Conservation (phyloP, 2,888 invertebrate genomes). For the Meiosimyza decipiens region DNA sequence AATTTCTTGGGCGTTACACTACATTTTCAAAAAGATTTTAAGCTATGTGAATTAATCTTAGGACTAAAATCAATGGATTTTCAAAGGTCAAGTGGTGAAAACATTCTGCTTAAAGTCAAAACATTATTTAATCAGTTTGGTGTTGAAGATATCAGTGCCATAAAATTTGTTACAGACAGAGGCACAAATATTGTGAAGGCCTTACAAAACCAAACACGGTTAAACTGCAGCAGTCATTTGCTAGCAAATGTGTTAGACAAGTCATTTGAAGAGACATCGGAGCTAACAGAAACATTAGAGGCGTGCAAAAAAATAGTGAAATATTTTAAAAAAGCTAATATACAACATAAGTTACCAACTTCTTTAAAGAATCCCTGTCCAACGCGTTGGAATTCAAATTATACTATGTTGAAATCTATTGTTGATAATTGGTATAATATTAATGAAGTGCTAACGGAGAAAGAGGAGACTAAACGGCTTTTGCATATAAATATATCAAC, state of each 20-base stretch:
- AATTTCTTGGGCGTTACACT: slow-evolving; percentile 43
- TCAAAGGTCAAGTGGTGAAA: slow-evolving; percentile 34
- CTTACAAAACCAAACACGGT: slow-evolving; percentile 35
- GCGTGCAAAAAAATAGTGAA: no score
- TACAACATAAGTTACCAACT: no score
- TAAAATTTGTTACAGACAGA: slow-evolving; percentile 38
- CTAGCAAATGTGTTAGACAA: slow-evolving; percentile 29
- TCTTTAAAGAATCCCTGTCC: background rate
- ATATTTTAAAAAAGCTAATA: no score
- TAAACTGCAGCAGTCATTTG: slow-evolving; percentile 39
- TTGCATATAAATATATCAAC: slow-evolving; percentile 32
- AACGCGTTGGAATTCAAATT: slow-evolving; percentile 29
- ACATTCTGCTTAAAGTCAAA: slow-evolving; percentile 36
- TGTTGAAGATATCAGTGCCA: slow-evolving; percentile 35
- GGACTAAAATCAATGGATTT: slow-evolving; percentile 45
- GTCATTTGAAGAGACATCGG: no score
- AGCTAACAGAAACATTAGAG: no score
- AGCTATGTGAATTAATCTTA: slow-evolving; percentile 38
- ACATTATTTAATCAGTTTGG: slow-evolving; percentile 38
- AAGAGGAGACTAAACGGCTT: slow-evolving; percentile 22
- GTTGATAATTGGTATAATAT: slow-evolving; percentile 32
- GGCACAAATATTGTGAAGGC: slow-evolving; percentile 36
- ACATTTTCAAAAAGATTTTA: slow-evolving; percentile 42
- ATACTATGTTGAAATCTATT: slow-evolving; percentile 33
- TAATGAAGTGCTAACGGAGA: slow-evolving; percentile 17